Percentiles rank a stretch among this genome's conserved stretches.
phyloP scores from a whole-genome alignment of 2,888 invertebrate genomes.

The Drosophila demipolita region DNA sequence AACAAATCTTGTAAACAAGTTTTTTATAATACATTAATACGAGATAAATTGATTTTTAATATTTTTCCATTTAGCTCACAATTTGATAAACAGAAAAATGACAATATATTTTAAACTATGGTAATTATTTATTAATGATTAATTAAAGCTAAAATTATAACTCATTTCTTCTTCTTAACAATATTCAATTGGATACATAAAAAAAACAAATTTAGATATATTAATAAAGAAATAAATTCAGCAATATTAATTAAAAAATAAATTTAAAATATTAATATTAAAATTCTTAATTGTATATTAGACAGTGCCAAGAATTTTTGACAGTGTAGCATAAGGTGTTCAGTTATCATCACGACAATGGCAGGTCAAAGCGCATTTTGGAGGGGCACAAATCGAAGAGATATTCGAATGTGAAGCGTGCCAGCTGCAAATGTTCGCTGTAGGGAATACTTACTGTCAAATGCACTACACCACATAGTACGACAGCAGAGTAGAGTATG shows the following conservation, averaged over 20 bases:
- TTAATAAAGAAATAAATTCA: too few species aligned
- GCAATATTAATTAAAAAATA: not conserved
- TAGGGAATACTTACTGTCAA: not conserved
- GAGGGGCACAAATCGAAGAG: conserved; percentile 57
- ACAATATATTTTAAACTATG: not conserved
- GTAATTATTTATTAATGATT: not conserved
- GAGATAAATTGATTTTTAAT: not conserved
- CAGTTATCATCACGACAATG: conserved; percentile 47
- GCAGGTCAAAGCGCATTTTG: conserved; percentile 63
- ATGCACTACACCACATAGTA: conserved; percentile 40
- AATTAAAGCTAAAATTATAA: not conserved
- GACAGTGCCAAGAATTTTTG: conserved; percentile 5
- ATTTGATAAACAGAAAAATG: not conserved
- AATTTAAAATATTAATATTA: not conserved
- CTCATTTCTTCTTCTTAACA: not conserved
- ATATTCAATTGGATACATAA: not conserved
- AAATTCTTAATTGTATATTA: not conserved
- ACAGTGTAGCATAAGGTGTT: conserved; percentile 59
- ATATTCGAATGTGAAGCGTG: conserved; percentile 66
- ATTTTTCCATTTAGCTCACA: not conserved
- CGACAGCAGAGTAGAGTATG: conserved; percentile 18
- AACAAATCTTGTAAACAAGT: too few species aligned
- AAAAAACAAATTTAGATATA: too few species aligned
- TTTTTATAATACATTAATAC: not conserved
- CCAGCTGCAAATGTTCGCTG: conserved; percentile 66